Evolutionary conservation across 2,888 invertebrate species (phyloP).

Genomic region (Acrocyrtus sp.): DNA sequence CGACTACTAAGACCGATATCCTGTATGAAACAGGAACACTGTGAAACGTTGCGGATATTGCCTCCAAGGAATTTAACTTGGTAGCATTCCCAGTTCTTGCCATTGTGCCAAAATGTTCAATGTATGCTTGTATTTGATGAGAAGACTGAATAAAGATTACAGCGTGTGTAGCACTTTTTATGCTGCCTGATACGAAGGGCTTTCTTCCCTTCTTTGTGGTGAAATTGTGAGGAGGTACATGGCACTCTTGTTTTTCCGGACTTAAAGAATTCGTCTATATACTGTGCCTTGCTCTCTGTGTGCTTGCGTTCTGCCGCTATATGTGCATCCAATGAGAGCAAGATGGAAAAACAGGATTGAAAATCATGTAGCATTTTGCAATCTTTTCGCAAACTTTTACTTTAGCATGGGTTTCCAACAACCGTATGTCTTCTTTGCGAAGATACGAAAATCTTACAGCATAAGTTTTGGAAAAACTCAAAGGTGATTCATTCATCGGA

Average conservation of each 20-base stretch:
- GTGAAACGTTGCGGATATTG: slow-evolving; percentile 41
- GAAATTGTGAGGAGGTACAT: slow-evolving; percentile 20
- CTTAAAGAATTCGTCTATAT: not conserved
- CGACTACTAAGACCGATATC: slow-evolving; percentile 1
- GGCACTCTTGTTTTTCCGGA: slow-evolving; percentile 35
- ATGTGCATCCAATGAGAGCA: not conserved
- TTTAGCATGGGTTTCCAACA: not conserved
- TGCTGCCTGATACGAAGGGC: slow-evolving; percentile 13
- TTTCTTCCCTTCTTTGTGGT: slow-evolving; percentile 28
- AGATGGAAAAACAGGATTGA: not conserved
- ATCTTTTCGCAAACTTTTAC: slow-evolving; percentile 13
- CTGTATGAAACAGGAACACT: slow-evolving; percentile 10
- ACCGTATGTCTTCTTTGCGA: too few relatives aligned
- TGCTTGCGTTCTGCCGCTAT: too few relatives aligned
- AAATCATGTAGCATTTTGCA: slow-evolving; percentile 14
- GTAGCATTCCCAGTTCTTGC: slow-evolving; percentile 41
- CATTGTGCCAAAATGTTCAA: slow-evolving; percentile 38
- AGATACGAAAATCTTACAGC: too few relatives aligned
- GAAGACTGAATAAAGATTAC: slow-evolving; percentile 9
- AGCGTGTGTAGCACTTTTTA: not conserved
- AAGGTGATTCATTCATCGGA: too few relatives aligned
- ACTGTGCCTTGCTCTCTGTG: not conserved
- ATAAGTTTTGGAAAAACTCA: too few relatives aligned
- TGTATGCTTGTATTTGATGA: not conserved
- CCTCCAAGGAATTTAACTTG: slow-evolving; percentile 47